Percentiles rank a stretch among this genome's conserved stretches.
Evolutionary conservation across 2,888 invertebrate genomes (phyloP).

Genomic region (Drosophila hawaiiensis): DNA sequence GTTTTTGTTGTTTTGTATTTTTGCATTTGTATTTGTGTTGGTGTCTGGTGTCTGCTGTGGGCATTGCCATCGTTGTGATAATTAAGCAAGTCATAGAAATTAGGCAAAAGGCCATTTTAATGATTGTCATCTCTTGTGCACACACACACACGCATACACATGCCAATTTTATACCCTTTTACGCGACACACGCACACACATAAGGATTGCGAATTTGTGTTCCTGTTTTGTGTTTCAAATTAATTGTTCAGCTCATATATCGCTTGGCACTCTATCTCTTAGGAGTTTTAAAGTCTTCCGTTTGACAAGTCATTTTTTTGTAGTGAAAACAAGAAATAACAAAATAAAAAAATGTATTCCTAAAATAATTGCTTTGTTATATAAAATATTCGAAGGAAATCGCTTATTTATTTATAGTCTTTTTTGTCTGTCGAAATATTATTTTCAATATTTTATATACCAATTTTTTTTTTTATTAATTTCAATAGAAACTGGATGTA

Average conservation of each 20-base stretch:
- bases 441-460: neutral
- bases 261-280: neutral
- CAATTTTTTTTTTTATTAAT: neutral
- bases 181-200: slow-evolving; percentile 38
- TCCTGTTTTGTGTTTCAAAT: slow-evolving; percentile 21
- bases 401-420: neutral
- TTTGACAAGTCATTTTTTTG: neutral
- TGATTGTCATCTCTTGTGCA: slow-evolving; percentile 73
- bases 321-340: neutral
- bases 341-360: neutral
- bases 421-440: neutral
- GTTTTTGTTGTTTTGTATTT: neutral
- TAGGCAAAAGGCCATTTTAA: slow-evolving; percentile 81
- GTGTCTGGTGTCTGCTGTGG: slow-evolving; percentile 34
- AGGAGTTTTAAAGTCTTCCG: neutral
- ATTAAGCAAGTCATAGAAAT: slow-evolving; percentile 81
- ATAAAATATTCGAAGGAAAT: neutral
- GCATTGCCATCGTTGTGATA: slow-evolving; percentile 67
- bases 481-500: slow-evolving; percentile 10
- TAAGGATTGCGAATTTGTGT: neutral
- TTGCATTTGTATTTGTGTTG: slow-evolving; percentile 11
- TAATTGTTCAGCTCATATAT: slow-evolving; percentile 3
- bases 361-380: neutral
- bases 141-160: slow-evolving; percentile 28
- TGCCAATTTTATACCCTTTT: slow-evolving; percentile 58